These are phyloP conservation scores for Prenolepis imparis DNA, from an alignment of 2,888 invertebrate genomes.

Conservation along the genomic window DNA sequence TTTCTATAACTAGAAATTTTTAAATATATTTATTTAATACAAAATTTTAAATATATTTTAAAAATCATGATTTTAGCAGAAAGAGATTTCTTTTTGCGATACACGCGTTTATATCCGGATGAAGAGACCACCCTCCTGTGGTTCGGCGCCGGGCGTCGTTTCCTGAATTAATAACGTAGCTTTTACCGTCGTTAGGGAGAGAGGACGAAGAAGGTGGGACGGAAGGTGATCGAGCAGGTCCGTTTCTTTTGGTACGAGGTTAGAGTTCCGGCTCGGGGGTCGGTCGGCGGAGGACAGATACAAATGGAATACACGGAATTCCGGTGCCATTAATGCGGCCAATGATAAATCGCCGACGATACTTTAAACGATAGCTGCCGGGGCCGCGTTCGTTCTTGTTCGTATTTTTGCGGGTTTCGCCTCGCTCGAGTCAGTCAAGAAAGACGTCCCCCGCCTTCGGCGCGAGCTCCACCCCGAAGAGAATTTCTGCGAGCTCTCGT, in stretches of 20 bases:
- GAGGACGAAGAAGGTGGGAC: constrained; percentile 39
- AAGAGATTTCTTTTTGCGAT: constrained; percentile 28
- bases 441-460: constrained; percentile 60
- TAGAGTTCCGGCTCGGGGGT: constrained; percentile 74
- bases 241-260: constrained; percentile 77
- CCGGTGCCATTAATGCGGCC: constrained; percentile 82
- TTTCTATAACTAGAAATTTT: not conserved
- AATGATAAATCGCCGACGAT: constrained; percentile 83
- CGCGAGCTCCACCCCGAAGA: constrained; percentile 6
- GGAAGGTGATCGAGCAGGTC: constrained; percentile 75
- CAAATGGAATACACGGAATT: constrained; percentile 84
- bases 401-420: constrained; percentile 77
- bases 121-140: not conserved
- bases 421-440: constrained; percentile 76
- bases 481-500: constrained; percentile 23
- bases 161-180: constrained; percentile 74
- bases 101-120: constrained; percentile 12
- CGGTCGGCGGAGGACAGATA: constrained; percentile 78
- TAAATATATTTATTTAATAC: not conserved
- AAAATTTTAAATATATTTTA: not conserved
- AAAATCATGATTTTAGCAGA: constrained; percentile 3
- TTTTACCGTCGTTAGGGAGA: constrained; percentile 61
- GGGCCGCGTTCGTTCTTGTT: constrained; percentile 79
- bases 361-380: constrained; percentile 83
- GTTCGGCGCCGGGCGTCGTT: constrained; percentile 51